Base-by-base conservation (phyloP, 2,888 invertebrate genomes). In the Pollenia griseotomentosa region DNA sequence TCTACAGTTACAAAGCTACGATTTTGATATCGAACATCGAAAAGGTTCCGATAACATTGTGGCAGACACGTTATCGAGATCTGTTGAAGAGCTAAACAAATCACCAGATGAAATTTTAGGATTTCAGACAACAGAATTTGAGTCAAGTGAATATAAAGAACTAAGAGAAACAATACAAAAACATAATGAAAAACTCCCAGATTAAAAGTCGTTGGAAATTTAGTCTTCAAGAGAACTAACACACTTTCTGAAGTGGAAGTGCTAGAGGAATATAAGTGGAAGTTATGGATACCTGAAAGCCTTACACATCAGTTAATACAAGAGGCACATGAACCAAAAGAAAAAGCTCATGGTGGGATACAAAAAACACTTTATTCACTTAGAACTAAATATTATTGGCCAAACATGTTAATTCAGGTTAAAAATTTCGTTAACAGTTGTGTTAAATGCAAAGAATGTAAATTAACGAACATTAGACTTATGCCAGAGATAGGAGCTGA, bases 1-100 rank as follows among this genome's bases (percentile, higher is more conserved):
- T 5, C 51, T 51, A n/a, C 51, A 51, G 6, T 51, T 14, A 51
- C 14, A 51, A n/a, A 16, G 63, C 23, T 57, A 23, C 23, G 57
- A 74, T n/a, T 79, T 84, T 44, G 11, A 73, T 0, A 79, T 79
- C 8, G 53, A 77, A 44, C 65, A 77, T 10, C 51, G 66, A 1
- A 77, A 77, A 19, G 66, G 66, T 9, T 42, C 40, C 10, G 53
- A 65, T 19, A 75, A 66, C 48, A 14, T 66, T 9, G 75, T 75
- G 4, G 53, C 65, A 0, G 65, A 75, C 7, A 51, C 77, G 10
- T 33, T 74, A 33, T 61, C 74, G 9, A 33, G 61, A 12, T 23
- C 40, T 1, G 44, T 42, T 10, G 53, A 65, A 12, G 77, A 77
- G 2, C 12, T 65, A 0, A 63, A 55, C 7, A 65, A 55, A 55